A percentile compares a stretch with the other conserved stretches of the same genome.
Conservation (phyloP, 2,888 invertebrate genomes). For the Synanthedon vespiformis region DNA sequence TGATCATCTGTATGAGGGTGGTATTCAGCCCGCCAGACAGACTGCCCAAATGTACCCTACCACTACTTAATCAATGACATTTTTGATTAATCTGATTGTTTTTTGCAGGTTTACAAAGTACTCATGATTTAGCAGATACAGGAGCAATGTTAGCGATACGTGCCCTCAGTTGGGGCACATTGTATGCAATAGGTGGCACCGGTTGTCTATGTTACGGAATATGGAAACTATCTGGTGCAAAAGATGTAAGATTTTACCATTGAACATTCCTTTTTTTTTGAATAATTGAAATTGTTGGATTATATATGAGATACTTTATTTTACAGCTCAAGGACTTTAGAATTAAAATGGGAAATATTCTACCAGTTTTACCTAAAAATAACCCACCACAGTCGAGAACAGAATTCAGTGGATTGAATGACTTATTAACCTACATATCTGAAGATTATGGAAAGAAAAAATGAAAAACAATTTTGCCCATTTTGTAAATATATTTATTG, state of each 20-base stretch:
- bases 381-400: conserved; percentile 84
- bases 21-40: too few species aligned
- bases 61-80: too few species aligned
- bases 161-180: conserved; percentile 89
- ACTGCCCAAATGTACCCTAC: too few species aligned
- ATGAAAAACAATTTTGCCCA: conserved; percentile 15
- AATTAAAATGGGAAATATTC: conserved; percentile 78
- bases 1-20: too few species aligned
- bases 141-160: conserved; percentile 84
- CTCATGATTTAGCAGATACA: conserved; percentile 76
- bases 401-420: conserved; percentile 87
- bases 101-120: conserved; percentile 64
- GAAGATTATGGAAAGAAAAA: conserved; percentile 61
- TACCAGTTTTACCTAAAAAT: conserved; percentile 84
- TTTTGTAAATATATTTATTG: conserved; percentile 1
- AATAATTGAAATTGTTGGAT: conserved; percentile 10
- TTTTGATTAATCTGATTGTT: not conserved
- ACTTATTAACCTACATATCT: conserved; percentile 83
- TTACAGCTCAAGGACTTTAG: conserved; percentile 85
- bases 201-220: conserved; percentile 83
- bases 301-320: conserved; percentile 3
- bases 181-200: conserved; percentile 89
- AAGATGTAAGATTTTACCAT: conserved; percentile 72
- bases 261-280: conserved; percentile 2
- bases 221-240: conserved; percentile 91